Base-by-base conservation (phyloP, 2,797 vertebrate genomes). In the Tangara arthus region DNA sequence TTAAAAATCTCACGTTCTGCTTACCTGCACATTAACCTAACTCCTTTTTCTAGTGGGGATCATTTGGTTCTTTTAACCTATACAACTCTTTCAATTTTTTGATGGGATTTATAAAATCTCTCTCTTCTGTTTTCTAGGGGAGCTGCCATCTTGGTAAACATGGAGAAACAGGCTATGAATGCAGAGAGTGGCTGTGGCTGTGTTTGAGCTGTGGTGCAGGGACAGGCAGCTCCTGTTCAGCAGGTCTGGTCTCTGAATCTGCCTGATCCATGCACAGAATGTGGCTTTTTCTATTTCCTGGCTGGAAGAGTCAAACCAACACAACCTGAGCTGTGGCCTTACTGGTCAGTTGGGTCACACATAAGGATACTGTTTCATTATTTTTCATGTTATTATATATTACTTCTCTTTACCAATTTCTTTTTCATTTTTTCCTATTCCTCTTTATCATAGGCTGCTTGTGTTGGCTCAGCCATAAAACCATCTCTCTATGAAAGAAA, bases 371-470 rank as follows among this genome's bases (percentile, higher is more conserved):
- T 39, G 26, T 30, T 55, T 91, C 41, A 5, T 92, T 81, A 91
- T 93, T 95, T 93, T 89, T 95, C 34, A 53, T 89, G 76, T 85
- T 85, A 55, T 66, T 90, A 32, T 23, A 8, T 32, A 56, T 22
- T 71, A 15, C 15, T 86, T 61, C 70, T 85, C 53, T 84, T 80
- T 71, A 79, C 39, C 32, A n/a, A 24, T 70, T 91, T 64, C 4
- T 82, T 90, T 91, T 78, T 46, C 24, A 14, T 55, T 93, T 93
- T 80, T 88, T 49, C 44, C 44, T 75, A 1, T 84, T 44, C 32
- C 39, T 61, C 47, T 89, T 81, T 95, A 61, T 75, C 37, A 19
- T 53, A 81, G 42, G 26, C 76, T 78, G 50, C 68, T 71, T 89
- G 61, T 55, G 66, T n/a, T 42, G 46, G 19, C 85, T 91, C 22